Evolutionary conservation across 53 echinoderm and acorn worm genomes (phyloP), one percentile per base, ranked within the genome.

Genomic region (Paelopatides confundens): DNA sequence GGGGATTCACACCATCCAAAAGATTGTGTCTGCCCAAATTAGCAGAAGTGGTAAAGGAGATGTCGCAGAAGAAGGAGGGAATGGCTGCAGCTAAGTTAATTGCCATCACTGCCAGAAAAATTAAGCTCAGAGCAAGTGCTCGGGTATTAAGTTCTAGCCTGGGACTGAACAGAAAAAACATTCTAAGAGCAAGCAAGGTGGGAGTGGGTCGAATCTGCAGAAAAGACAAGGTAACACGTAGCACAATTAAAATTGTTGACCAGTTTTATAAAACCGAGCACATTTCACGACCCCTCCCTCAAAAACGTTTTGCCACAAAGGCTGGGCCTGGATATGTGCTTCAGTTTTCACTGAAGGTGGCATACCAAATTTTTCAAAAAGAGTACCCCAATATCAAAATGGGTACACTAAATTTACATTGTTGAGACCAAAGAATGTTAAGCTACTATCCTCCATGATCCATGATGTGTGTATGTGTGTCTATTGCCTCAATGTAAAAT

Each of bases 291-390:
- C 46, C 46, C 39, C 71, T 71, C 23, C 71, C 40, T 26, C 71
- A 71, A 34, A 71, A 46, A 71, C 23, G 27, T 1, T 39, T 43
- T 40, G 71, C 71, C 5, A 71, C 71, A 71, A 71, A 71, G 71
- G 27, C 71, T 68, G 68, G 71, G 71, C 71, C 71, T 71, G 71
- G 71, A 71, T 71, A 71, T 71, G 46, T 69, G 31, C 35, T 69
- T 15, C 70, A 69, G 70, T 35, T 69, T 13, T 69, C 70, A 7
- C 70, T 69, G 12, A 69, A 69, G 70, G 70, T n/a, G 35, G 70
- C 70, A 69, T 36, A 69, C 14, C 70, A 43, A 71, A 71, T 71
- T 71, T 71, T 28, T 39, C 47, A 71, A 71, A 71, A 24, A 39
- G 71, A 71, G 21, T 71, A 71, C 38, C 71, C 71, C 38, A 71